Conservation (phyloP, 2,797 vertebrate species). For the Coregonus ussuriensis region DNA sequence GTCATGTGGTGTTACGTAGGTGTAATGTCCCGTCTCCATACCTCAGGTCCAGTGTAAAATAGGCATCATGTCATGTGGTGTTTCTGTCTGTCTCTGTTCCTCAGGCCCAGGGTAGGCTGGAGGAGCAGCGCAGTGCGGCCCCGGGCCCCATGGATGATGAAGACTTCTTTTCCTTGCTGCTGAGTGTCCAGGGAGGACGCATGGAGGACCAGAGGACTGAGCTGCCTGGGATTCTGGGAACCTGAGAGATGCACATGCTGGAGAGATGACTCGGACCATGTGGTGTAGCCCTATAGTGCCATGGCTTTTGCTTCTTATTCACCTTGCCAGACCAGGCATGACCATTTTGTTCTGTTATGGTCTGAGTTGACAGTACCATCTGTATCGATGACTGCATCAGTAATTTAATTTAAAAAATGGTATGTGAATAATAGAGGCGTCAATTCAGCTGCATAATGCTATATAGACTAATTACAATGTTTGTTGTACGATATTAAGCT, state of each 20-base stretch:
- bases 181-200: constrained; percentile 84
- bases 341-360: not conserved
- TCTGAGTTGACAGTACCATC: not conserved
- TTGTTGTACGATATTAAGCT: not conserved
- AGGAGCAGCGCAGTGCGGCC: constrained; percentile 85
- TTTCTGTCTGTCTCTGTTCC: constrained; percentile 2
- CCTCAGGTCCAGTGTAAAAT: not conserved
- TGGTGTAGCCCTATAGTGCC: constrained; percentile 25
- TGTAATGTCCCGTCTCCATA: not conserved
- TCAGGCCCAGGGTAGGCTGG: constrained; percentile 84
- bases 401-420: not conserved
- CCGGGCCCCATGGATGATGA: constrained; percentile 87
- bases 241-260: constrained; percentile 51
- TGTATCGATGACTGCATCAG: not conserved
- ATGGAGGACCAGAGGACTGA: constrained; percentile 88
- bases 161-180: constrained; percentile 86
- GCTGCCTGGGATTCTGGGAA: constrained; percentile 70
- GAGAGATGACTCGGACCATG: not conserved
- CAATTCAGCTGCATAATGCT: constrained; percentile 1
- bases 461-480: not conserved
- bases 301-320: not conserved
- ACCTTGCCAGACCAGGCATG: not conserved
- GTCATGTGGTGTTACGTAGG: not conserved
- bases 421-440: not conserved
- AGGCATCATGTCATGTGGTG: not conserved